These are phyloP conservation scores for Dipodomys merriami DNA, from an alignment of 2,113 vertebrate genomes.

Conservation along the genomic window DNA sequence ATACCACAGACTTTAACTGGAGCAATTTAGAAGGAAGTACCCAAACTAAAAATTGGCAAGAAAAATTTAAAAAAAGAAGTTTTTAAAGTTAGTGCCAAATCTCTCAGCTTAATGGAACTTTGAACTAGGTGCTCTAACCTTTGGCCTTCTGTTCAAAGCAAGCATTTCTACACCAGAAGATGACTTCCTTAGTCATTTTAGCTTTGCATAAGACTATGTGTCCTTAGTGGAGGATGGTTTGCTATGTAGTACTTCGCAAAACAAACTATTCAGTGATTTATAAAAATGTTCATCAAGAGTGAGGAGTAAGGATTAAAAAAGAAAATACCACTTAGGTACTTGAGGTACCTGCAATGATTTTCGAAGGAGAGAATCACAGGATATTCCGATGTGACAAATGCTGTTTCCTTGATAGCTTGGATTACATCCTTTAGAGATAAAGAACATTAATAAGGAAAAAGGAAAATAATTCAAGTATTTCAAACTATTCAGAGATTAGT, in stretches of 20 bases:
- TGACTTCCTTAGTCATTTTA: not conserved
- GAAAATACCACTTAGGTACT: not conserved
- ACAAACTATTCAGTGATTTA: not conserved
- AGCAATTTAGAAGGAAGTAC: constrained; percentile 11
- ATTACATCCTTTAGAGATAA: constrained; percentile 93
- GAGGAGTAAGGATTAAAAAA: not conserved
- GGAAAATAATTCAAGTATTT: constrained; percentile 6
- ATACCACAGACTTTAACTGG: constrained; percentile 54
- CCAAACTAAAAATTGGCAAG: constrained; percentile 49
- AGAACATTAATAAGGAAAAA: constrained; percentile 58
- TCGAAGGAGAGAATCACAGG: constrained; percentile 99
- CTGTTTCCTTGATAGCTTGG: constrained; percentile 98
- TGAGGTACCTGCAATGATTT: constrained; percentile 97
- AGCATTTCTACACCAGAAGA: constrained; percentile 25
- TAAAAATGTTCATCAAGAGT: not conserved
- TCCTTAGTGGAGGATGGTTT: not conserved
- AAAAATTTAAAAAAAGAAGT: constrained; percentile 57
- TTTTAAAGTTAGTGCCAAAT: constrained; percentile 47
- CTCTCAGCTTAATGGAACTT: constrained; percentile 44
- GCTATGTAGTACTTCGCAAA: not conserved
- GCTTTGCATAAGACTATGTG: not conserved
- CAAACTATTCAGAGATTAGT: not conserved
- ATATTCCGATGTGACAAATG: constrained; percentile 96
- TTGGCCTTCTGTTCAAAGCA: not conserved
- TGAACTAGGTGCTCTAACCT: constrained; percentile 28